A percentile compares a stretch with the other conserved stretches of the same genome.
Conservation (phyloP, 1,140 invertebrate genomes). For the Caenorhabditis tropicalis region DNA sequence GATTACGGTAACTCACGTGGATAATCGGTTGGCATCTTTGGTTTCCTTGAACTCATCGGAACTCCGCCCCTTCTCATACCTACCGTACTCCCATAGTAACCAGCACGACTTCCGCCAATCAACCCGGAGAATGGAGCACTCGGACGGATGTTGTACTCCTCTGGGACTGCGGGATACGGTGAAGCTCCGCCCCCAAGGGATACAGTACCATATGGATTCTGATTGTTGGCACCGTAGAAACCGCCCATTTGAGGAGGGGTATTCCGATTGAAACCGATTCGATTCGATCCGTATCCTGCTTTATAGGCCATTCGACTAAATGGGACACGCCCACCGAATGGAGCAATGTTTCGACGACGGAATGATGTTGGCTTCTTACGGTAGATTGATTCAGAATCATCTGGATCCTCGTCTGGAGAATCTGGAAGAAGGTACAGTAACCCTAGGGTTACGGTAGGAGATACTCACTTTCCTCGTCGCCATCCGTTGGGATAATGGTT, state of each 20-base stretch:
- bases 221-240: background rate
- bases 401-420: background rate
- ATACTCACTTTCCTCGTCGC: constrained; percentile 36
- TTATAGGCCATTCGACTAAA: constrained; percentile 47
- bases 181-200: background rate
- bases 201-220: constrained; percentile 16
- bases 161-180: background rate
- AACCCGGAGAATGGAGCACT: background rate
- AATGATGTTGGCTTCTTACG: background rate
- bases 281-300: constrained; percentile 41
- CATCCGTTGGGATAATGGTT: background rate
- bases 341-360: constrained; percentile 9
- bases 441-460: too few relatives aligned
- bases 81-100: constrained; percentile 34
- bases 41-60: background rate
- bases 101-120: constrained; percentile 10
- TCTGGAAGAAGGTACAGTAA: background rate
- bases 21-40: constrained; percentile 10
- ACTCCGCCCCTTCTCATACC: constrained; percentile 11
- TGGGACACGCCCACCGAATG: background rate
- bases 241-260: background rate
- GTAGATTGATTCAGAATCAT: background rate
- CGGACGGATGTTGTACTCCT: constrained; percentile 25
- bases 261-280: background rate
- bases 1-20: constrained; percentile 1